Base-by-base conservation (phyloP, 2,113 vertebrate species). In the Myanophis thanlyinensis region DNA sequence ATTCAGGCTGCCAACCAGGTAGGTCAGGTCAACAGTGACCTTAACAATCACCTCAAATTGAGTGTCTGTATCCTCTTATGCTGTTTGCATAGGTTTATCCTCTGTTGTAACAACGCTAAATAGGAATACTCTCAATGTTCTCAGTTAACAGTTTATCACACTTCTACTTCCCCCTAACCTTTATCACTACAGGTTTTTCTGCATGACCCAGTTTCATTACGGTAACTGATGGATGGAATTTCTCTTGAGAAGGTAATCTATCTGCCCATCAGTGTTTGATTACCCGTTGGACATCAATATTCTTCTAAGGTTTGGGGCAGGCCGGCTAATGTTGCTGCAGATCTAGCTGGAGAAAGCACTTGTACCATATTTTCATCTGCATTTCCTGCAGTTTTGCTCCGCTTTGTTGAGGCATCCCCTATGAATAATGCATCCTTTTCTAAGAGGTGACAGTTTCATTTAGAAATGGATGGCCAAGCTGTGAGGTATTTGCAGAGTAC, bases 181-280 rank as follows among this genome's bases (percentile, higher is more conserved):
- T 93, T 92, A 46, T 1, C 12, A 86, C 51, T 94, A 27, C 30
- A 35, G 93, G 35, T 0, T 92, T 48, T 95, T 95, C 87, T 90
- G 4, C 90, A 0, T 93, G 92, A n/a, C 73, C 85, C 92, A 46
- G 46, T 95, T 95, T 93, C 94, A 47, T 85, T 91, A 54, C 7
- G 44, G 53, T 89, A 18, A 56, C 40, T 88, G 59, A 93, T n/a
- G 47, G 90, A 89, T 93, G 89, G 87, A 85, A 93, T 96, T 96
- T 95, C 88, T 90, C 87, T 8, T 9, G 86, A 90, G 47, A 95
- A 95, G 47, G 35, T 94, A 94, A 94, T 94, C 92, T 87, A 1
- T 30, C 7, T 85, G 11, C 89, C 48, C 93, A 92, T 88, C 92
- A 87, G 93, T 95, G n/a, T 95, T 94, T 93, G 62, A 44, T 95